These are phyloP conservation scores for Episyrphus balteatus DNA, from an alignment of 1,140 invertebrate genomes.

Conservation along the genomic window DNA sequence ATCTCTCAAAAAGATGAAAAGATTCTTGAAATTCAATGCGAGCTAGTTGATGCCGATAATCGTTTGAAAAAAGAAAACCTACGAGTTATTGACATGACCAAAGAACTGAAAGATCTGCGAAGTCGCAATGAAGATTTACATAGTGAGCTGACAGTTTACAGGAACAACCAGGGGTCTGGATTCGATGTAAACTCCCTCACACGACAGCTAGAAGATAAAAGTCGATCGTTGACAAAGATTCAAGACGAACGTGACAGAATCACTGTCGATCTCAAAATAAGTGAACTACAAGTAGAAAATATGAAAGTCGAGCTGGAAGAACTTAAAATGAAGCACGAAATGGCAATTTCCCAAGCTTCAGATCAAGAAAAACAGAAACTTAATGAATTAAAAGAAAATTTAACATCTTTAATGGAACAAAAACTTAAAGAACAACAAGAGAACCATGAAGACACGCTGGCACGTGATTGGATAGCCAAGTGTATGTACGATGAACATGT, in stretches of 20 bases:
- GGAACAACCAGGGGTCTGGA: conserved; percentile 9
- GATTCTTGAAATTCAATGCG: conserved; percentile 34
- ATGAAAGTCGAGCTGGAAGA: conserved; percentile 25
- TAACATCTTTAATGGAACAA: conserved; percentile 15
- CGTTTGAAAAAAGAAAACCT: conserved; percentile 38
- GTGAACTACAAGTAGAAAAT: conserved; percentile 31
- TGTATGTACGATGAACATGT: conserved; percentile 15
- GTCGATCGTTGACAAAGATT: conserved; percentile 7
- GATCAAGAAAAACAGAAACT: conserved; percentile 21
- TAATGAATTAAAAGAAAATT: conserved; percentile 14
- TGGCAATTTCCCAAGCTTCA: conserved; percentile 12
- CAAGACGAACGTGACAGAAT: conserved; percentile 28
- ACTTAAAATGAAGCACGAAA: conserved; percentile 19
- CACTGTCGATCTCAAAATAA: conserved; percentile 24
- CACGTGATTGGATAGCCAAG: conserved; percentile 20
- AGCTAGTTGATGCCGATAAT: conserved; percentile 32
- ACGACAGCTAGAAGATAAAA: conserved; percentile 15
- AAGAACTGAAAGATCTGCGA: conserved; percentile 18
- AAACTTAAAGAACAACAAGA: conserved; percentile 14
- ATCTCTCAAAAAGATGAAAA: conserved; percentile 39
- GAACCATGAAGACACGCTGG: conserved; percentile 15
- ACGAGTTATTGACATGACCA: conserved; percentile 31
- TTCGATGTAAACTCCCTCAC: conserved; percentile 2
- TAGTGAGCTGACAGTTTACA: conserved; percentile 25
- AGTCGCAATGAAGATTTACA: conserved; percentile 25